Base-by-base conservation (phyloP, 2,888 invertebrate species). In the Amblyjoppa proteus region DNA sequence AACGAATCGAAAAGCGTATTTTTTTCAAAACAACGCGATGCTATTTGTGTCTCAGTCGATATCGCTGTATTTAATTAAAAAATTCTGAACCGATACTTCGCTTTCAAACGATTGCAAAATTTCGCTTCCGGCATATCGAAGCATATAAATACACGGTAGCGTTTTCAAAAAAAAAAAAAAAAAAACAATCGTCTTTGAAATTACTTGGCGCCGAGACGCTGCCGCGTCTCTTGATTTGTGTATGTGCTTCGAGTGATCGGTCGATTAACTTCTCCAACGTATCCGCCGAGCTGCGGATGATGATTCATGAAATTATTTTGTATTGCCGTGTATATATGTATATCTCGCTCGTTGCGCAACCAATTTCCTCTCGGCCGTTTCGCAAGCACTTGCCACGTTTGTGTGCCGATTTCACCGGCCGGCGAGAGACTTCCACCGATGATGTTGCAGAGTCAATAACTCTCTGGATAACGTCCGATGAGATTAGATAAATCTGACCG, bases 201-300 rank as follows among this genome's bases (percentile, higher is more conserved):
- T 11, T 45, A 45, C 11, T 45, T 16, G 16, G 45, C 45, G 16
- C 1, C 45, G 45, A 45, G 45, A 45, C 45, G 1, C 16, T 45
- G 4, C 13, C 45, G 0, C 13, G 45, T 45, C 16, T 16, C 45
- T 45, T 45, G 45, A 41, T n/a, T 56, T 56, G 25, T 56, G 25
- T 56, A 20, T 56, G 9, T 20, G 56, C 11, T 56, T 9, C 56
- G 56, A 11, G 41, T 20, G 58, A 28, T 58, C 34, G 73, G 56
- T 73, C 58, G 25, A 58, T 73, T 20, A 73, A 56, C 73, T 41
- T 56, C 11, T 58, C n/a, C 25, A 56, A 25, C 56, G 56, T 56
- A 41, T 73, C 41, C 41, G 56, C 73, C 41, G 31, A 38, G 31
- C 56, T 9, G 13, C 58, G 38, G 56, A 38, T 34, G 58, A 45